Percentiles rank a stretch among this genome's conserved stretches.
phyloP scores from a whole-genome alignment of 2,888 invertebrate species.

The Campaea margaritaria region DNA sequence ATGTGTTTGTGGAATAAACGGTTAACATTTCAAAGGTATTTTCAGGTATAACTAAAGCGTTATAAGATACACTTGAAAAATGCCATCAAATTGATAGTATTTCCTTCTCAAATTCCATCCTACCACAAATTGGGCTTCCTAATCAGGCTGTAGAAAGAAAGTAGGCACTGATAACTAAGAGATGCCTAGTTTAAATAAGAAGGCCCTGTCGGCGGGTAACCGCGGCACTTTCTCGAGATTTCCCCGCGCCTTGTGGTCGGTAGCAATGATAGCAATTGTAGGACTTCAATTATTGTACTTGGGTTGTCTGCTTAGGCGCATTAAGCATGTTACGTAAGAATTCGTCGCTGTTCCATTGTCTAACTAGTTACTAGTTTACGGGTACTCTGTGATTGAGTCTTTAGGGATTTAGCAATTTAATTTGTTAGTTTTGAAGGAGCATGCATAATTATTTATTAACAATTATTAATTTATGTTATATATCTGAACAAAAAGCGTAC shows the following conservation, averaged over 20 bases:
- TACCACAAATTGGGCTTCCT: constrained; percentile 41
- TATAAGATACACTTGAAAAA: too few species aligned
- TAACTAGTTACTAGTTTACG: not conserved
- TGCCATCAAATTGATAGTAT: not conserved
- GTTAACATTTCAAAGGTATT: too few species aligned
- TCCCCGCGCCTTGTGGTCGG: constrained; percentile 61
- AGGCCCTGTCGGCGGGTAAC: constrained; percentile 64
- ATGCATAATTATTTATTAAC: too few species aligned
- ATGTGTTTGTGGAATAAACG: too few species aligned
- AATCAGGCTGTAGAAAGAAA: constrained; percentile 30
- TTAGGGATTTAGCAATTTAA: not conserved
- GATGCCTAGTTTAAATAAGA: constrained; percentile 74
- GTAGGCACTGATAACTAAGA: constrained; percentile 38
- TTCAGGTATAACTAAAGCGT: too few species aligned
- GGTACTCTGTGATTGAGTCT: not conserved
- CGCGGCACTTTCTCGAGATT: constrained; percentile 75
- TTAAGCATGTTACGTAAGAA: not conserved
- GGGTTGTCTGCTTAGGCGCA: constrained; percentile 12
- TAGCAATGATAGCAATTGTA: constrained; percentile 51
- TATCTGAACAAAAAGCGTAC: too few species aligned
- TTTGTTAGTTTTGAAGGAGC: too few species aligned
- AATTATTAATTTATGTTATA: too few species aligned
- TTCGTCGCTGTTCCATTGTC: not conserved
- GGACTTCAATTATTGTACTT: constrained; percentile 44
- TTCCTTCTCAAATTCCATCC: constrained; percentile 6